Evolutionary conservation across 2,888 invertebrate genomes (phyloP), one percentile per base, ranked within the genome.

Genomic region (Crepidodera aurea): DNA sequence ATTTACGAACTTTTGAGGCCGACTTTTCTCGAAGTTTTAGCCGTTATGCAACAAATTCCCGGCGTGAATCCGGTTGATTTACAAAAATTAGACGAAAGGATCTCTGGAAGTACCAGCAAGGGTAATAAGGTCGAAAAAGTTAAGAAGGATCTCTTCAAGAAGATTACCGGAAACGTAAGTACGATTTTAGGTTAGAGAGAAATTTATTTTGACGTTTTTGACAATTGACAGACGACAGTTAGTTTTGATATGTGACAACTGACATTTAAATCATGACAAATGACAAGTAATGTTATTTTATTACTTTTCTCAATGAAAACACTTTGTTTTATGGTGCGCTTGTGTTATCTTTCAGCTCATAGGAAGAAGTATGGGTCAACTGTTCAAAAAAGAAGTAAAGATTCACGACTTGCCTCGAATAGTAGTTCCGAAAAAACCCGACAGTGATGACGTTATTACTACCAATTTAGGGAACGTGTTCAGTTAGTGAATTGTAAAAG

Each of bases 111-210:
- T 54, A 86, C 87, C 12, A 83, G 86, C 69, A 90, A 89, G 73
- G 91, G 91, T 54, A 87, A 90, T 77, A 91, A 93, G 80, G 88
- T 92, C 42, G 95, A 96, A 77, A 94, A 94, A 78, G 90, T 90
- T 72, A 95, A 94, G 79, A 93, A 94, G 71, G 96, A 96, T 78
- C 84, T 93, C 51, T 96, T 96, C 81, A 94, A 91, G 83, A 94
- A 94, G 81, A 88, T 93, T 70, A 93, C 94, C 6, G 87, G 89
- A 64, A 88, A 89, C 82, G 91, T 91, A 79, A 80, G 82, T 74
- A 13, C 3, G 2, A 32, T 32, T 32, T 32, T n/a, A 34, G 34
- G 46, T 10, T 15, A 19, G 46, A 25, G 2, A 48, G 50, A 42
- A 29, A 48, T 29, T 56, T 46, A 12, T 42, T 16, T 44, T 22